A percentile compares a stretch with the other conserved stretches of the same genome.
Conservation (phyloP, 2,113 vertebrate species). For the Esox niger region DNA sequence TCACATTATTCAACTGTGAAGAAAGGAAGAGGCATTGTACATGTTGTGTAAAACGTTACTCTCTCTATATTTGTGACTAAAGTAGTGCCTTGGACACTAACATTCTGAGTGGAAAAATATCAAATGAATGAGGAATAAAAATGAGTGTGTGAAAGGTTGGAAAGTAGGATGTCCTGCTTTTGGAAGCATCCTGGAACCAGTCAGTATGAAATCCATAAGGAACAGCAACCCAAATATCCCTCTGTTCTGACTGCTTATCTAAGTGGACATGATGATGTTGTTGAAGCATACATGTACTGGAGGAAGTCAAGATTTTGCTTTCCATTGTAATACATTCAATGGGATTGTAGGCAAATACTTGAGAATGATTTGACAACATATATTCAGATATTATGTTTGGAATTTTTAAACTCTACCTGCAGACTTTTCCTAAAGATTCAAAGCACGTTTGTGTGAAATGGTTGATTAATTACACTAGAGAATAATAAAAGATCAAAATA, state of each 20-base stretch:
- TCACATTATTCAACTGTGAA: background rate
- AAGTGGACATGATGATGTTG: background rate
- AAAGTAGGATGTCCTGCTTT: conserved; percentile 5
- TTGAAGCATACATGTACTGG: background rate
- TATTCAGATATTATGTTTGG: background rate
- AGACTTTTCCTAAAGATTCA: too few species aligned
- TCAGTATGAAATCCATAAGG: background rate
- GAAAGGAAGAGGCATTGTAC: background rate
- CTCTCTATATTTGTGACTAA: background rate
- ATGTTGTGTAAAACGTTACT: background rate
- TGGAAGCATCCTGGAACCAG: conserved; percentile 4
- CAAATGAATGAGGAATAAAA: conserved; percentile 5
- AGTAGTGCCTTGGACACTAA: background rate
- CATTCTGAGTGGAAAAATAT: conserved; percentile 17
- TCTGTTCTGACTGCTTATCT: background rate
- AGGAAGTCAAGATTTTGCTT: background rate
- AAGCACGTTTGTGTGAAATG: too few species aligned
- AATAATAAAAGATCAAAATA: too few species aligned
- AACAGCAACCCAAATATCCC: background rate
- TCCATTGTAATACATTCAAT: background rate
- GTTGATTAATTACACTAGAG: too few species aligned
- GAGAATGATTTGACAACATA: background rate
- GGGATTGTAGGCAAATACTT: background rate
- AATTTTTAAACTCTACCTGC: too few species aligned
- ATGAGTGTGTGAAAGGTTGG: background rate